Evolutionary conservation across 2,797 vertebrate genomes (phyloP), one percentile per base, ranked within the genome.

Genomic region (Onychomys arenicola): DNA sequence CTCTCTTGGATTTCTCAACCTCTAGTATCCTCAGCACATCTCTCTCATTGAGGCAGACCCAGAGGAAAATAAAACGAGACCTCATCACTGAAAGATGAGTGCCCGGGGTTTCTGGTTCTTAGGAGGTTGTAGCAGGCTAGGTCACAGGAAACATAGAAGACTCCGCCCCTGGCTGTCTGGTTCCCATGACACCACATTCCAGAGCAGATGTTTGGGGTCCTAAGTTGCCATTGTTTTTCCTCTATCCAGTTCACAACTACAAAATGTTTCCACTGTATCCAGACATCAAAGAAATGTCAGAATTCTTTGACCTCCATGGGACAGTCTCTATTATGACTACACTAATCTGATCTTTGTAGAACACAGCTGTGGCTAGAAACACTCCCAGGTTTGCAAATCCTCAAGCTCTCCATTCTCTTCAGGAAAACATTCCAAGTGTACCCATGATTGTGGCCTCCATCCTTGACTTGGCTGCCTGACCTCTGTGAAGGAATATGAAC

Each of bases 321-420:
- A 94, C n/a, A 63, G 23, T 43, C 61, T 89, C 84, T 55, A 32
- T 25, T 88, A n/a, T 52, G 43, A 71, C 23, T 71, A 11, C 14
- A 5, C 55, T 89, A 63, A 78, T 84, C 52, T 94, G 69, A 83
- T 71, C 21, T 91, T 88, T 63, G 52, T 78, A 61, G 89, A 83
- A 61, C 52, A 83, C 67, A 91, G 43, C 69, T 89, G 29, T 46
- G 40, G 29, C 29, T 71, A 21, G 43, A 63, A 71, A 84, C 23
- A 55, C 43, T n/a, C 32, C 34, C 67, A 46, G 23, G 27, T 90
- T 78, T 32, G 27, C 27, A 82, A 91, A 89, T 61, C 34, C 37
- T 49, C 21, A 10, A 49, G 16, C 19, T 43, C 9, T 19, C 46
- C 23, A 37, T 57, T 25, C 63, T 71, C 63, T 59, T 40, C 11